Base-by-base conservation (phyloP, 2,888 invertebrate species). In the Ochropleura leucogaster region DNA sequence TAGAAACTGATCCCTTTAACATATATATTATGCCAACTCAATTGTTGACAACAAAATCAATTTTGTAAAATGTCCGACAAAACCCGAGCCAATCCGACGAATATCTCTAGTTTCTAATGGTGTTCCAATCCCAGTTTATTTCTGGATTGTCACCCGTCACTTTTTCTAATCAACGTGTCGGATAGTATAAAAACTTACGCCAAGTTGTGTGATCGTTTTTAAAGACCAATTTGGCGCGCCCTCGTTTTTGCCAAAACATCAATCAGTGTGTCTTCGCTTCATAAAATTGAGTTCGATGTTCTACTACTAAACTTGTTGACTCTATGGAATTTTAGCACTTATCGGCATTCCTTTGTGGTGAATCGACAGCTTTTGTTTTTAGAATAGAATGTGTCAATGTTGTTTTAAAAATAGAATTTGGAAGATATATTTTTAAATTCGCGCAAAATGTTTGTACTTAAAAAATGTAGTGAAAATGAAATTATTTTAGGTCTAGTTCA, bases 201-300 rank as follows among this genome's bases (percentile, higher is more conserved):
- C 75, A 77, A 82, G 65, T 74, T 76, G 42, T 66, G 72, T 66
- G 60, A 74, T 70, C 64, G 62, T 74, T 85, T 82, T 81, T 80
- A 87, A 87, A 86, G 72, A 74, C 74, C 88, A 86, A 86, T 86
- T 88, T 88, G 87, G 75, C 40, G 42, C 63, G 72, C 53, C 59
- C 63, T 72, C 57, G 20, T 72, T 72, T 68, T 85, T 86, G 87
- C 89, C 87, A 89, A 87, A 79, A 87, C 84, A 87, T 89, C 89
- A 84, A 80, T 89, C 89, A 89, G 63, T 63, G 53, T 85, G 86
- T 87, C 84, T 73, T 60, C 85, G 73, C 72, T 83, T 85, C 77
- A 73, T 85, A 75, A 87, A 87, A 84, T 74, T 73, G 70, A 68
- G 77, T 83, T 88, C 84, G 83, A 82, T 82, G 64, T 74, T 30